Evolutionary conservation across 2,888 invertebrate genomes (phyloP).

Genomic region (Chalcosyrphus nemorum): DNA sequence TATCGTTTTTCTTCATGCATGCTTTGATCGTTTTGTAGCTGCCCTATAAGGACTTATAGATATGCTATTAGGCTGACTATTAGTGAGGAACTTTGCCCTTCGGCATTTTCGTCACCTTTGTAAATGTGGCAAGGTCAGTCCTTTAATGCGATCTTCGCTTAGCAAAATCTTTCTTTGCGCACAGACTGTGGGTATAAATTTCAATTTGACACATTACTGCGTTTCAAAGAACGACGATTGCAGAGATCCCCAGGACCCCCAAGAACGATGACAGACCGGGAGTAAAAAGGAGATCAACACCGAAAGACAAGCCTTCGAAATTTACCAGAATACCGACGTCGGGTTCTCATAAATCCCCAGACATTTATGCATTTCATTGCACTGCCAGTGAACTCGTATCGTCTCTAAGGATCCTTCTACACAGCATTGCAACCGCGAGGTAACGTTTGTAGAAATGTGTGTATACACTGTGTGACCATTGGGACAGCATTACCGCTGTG

Average conservation of each 20-base stretch:
- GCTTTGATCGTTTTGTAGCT: too few species aligned
- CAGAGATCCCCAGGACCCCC: conserved; percentile 50
- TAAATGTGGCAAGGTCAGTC: too few species aligned
- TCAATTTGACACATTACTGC: conserved; percentile 51
- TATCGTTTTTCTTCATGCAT: too few species aligned
- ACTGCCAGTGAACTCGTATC: conserved; percentile 14
- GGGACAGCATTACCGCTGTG: conserved; percentile 33
- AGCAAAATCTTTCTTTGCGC: neutral
- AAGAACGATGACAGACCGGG: conserved; percentile 65
- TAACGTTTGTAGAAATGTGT: conserved; percentile 30
- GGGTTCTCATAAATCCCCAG: conserved; percentile 66
- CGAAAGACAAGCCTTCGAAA: conserved; percentile 66
- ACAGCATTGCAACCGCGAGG: neutral
- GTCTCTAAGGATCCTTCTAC: neutral
- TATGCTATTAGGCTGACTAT: too few species aligned
- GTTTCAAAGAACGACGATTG: conserved; percentile 29
- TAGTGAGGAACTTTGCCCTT: too few species aligned
- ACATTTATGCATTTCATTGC: conserved; percentile 28
- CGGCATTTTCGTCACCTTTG: too few species aligned
- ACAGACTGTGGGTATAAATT: conserved; percentile 52
- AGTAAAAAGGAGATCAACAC: conserved; percentile 70
- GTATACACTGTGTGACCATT: conserved; percentile 24
- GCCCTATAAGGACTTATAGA: too few species aligned
- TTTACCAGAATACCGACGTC: conserved; percentile 56
- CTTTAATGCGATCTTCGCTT: neutral